Conservation (phyloP, 1,140 invertebrate genomes). For the Limonius californicus region DNA sequence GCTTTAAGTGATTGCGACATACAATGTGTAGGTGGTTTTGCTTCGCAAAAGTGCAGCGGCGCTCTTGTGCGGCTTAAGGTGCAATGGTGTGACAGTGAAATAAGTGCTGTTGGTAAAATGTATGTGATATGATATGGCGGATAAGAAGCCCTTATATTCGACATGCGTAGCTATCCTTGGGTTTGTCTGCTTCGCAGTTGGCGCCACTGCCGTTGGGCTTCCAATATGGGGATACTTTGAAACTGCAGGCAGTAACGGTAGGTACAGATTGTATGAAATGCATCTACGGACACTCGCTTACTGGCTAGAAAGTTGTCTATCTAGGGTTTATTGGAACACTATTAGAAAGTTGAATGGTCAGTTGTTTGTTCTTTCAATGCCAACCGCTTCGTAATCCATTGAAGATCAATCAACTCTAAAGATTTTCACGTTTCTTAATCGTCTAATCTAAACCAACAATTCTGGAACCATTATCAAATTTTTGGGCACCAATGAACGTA, state of each 20-base stretch:
- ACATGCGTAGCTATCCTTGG: constrained; percentile 70
- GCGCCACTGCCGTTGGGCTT: constrained; percentile 68
- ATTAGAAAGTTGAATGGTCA: too few relatives aligned
- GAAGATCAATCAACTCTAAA: too few relatives aligned
- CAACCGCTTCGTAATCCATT: too few relatives aligned
- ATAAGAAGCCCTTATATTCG: constrained; percentile 59
- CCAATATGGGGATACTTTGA: constrained; percentile 79
- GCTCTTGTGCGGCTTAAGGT: constrained; percentile 8
- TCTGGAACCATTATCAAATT: too few relatives aligned
- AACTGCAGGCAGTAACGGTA: constrained; percentile 52
- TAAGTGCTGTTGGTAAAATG: constrained; percentile 20
- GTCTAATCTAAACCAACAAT: too few relatives aligned
- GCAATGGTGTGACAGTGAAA: constrained; percentile 10
- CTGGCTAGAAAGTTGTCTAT: too few relatives aligned
- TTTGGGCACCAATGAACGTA: too few relatives aligned
- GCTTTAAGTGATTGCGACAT: constrained; percentile 15
- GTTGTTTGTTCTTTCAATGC: too few relatives aligned
- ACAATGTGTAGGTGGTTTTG: constrained; percentile 17
- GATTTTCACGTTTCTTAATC: too few relatives aligned
- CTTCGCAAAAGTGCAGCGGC: not conserved
- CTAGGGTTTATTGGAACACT: too few relatives aligned
- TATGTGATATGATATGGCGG: constrained; percentile 37
- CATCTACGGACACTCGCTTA: too few relatives aligned
- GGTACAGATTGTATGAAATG: constrained; percentile 33
- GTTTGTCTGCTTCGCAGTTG: constrained; percentile 71